Conservation (phyloP, 2,797 vertebrate species). For the Dendrocincla fuliginosa region DNA sequence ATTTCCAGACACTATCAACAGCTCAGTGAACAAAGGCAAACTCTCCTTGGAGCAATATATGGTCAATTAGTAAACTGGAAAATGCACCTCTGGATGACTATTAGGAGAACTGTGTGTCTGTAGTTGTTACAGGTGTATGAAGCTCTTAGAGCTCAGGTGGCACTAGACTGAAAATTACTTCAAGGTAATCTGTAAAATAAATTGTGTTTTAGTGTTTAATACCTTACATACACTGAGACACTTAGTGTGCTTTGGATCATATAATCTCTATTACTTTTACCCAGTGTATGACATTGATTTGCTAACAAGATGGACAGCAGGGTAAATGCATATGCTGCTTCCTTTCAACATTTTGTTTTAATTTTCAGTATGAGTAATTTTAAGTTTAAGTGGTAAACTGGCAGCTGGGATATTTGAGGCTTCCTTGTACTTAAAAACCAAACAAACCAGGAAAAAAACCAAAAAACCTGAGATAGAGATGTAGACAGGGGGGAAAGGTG, state of each 20-base stretch:
- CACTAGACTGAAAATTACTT: slow-evolving; percentile 34
- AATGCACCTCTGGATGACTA: neutral
- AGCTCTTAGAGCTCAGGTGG: slow-evolving; percentile 44
- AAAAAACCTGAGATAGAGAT: neutral
- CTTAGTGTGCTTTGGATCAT: slow-evolving; percentile 12
- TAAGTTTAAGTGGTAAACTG: neutral
- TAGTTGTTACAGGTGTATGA: neutral
- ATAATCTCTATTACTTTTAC: slow-evolving; percentile 42
- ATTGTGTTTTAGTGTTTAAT: slow-evolving; percentile 36
- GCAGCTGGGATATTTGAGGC: neutral
- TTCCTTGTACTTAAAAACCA: neutral
- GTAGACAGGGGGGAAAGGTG: neutral
- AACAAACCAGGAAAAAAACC: neutral
- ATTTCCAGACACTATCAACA: neutral
- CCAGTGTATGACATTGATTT: slow-evolving; percentile 9
- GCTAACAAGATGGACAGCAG: neutral
- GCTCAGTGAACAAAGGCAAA: neutral
- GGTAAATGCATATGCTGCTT: neutral
- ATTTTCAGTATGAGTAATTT: neutral
- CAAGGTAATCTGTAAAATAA: slow-evolving; percentile 53
- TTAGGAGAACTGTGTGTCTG: neutral
- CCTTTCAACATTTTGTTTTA: neutral
- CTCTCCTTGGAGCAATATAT: neutral
- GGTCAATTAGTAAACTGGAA: neutral
- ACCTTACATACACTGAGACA: neutral